Evolutionary conservation across 2,888 invertebrate genomes (phyloP), one percentile per base, ranked within the genome.

Genomic region (Spatulosminthurus flaviceps): DNA sequence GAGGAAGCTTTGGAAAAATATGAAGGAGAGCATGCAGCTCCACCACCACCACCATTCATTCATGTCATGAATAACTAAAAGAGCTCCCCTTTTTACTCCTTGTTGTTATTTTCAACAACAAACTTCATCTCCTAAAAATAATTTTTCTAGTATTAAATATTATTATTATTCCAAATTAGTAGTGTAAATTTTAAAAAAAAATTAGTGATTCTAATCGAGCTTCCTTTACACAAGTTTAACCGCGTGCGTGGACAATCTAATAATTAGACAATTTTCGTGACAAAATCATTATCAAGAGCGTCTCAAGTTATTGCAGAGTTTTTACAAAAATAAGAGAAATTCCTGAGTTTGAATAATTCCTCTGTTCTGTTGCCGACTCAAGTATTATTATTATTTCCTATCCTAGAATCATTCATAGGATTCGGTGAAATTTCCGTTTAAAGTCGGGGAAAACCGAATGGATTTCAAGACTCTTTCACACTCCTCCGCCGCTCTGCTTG

Each of bases 31-130:
- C 51, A 19, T 51, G 51, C 7, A 51, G 51, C 51, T 51, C 51
- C 51, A 51, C 51, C 51, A 51, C 41, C 41, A 13, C 34, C 51
- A 51, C 51, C 51, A 51, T 51, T 51, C 51, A 51, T 51, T 51
- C 51, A 51, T n/a, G n/a, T 51, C 51, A 51, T 51, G 51, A 51
- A 51, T 51, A 51, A 51, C 51, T 51, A 51, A 51, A 51, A 9
- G 51, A n/a, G n/a, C n/a, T n/a, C n/a, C n/a, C n/a, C 51, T 51
- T 19, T 19, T 51, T 51, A 51, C 19, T 51, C 16, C 9, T 51
- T 51, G 51, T 51, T 51, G 5, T 19, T 51, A 5, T n/a, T 9
- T 16, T 51, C 2, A 51, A 51, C 51, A 51, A 51, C 51, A 51
- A 1, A 51, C 51, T 51, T n/a, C n/a, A n/a, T n/a, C n/a, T n/a